Evolutionary conservation across 2,113 vertebrate genomes (phyloP).

Genomic region (Perca flavescens): DNA sequence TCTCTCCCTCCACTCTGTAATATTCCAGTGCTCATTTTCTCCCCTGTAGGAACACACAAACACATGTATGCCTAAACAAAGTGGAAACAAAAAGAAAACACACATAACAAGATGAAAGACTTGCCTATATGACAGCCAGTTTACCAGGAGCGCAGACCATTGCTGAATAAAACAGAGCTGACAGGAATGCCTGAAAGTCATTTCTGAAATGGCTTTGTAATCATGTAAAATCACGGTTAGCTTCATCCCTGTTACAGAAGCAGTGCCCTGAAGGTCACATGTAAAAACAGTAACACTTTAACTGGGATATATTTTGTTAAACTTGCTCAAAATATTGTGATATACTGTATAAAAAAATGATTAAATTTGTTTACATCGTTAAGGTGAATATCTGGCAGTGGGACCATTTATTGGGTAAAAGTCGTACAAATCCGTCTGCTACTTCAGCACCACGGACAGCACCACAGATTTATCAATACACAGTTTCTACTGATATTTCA

Average conservation of each 20-base stretch:
- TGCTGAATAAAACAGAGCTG: slow-evolving; percentile 15
- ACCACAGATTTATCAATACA: no score
- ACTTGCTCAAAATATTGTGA: background rate
- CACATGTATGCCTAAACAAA: slow-evolving; percentile 1
- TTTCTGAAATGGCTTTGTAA: slow-evolving; percentile 69
- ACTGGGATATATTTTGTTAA: background rate
- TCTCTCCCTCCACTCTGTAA: slow-evolving; percentile 42
- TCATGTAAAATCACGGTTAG: slow-evolving; percentile 61
- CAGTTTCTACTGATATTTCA: no score
- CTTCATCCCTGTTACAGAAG: slow-evolving; percentile 41
- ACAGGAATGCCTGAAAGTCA: slow-evolving; percentile 50
- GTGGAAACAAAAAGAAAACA: background rate
- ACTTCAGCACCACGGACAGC: no score
- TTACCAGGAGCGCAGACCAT: background rate
- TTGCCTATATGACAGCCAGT: background rate
- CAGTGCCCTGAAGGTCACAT: slow-evolving; percentile 42
- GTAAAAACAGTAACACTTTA: slow-evolving; percentile 23
- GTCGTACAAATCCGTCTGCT: background rate
- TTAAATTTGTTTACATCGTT: background rate
- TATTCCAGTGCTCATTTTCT: slow-evolving; percentile 65
- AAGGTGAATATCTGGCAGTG: background rate
- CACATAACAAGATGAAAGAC: background rate
- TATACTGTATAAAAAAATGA: background rate
- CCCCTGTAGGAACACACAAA: slow-evolving; percentile 57
- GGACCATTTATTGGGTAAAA: background rate